Conservation (phyloP, 35 echinoderm and acorn worm genomes). For the Strongylocentrotus purpuratus region DNA sequence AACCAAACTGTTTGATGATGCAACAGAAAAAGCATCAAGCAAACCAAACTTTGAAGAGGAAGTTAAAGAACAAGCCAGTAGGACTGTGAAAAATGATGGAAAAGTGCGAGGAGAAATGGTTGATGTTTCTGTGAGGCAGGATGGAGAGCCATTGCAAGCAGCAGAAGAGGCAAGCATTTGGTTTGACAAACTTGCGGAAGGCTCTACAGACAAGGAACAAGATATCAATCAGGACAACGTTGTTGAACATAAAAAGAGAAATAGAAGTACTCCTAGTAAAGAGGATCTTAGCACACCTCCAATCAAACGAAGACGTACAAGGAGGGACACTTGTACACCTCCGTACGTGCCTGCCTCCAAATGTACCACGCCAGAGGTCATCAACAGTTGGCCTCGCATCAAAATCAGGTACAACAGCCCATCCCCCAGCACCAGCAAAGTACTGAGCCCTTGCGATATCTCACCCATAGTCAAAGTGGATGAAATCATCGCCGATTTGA, state of each 20-base stretch:
- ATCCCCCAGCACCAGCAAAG: constrained; percentile 36
- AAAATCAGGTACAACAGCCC: neutral
- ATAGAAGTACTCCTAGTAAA: neutral
- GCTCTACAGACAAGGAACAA: neutral
- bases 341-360: neutral
- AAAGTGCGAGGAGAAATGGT: no score
- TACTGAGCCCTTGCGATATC: neutral
- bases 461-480: neutral
- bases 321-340: neutral
- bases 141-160: neutral
- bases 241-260: neutral
- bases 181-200: neutral
- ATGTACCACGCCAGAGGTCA: constrained; percentile 17
- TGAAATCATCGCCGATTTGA: neutral
- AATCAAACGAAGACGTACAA: neutral
- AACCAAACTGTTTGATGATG: neutral
- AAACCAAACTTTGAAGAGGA: neutral
- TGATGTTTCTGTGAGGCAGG: neutral
- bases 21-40: neutral
- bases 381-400: constrained; percentile 25
- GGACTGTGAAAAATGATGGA: neutral
- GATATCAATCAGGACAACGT: neutral
- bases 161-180: neutral
- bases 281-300: constrained; percentile 9
- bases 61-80: neutral